A percentile compares a stretch with the other conserved stretches of the same genome.
Evolutionary conservation across 1,140 invertebrate genomes (phyloP).

Genomic region (Proales similis): DNA sequence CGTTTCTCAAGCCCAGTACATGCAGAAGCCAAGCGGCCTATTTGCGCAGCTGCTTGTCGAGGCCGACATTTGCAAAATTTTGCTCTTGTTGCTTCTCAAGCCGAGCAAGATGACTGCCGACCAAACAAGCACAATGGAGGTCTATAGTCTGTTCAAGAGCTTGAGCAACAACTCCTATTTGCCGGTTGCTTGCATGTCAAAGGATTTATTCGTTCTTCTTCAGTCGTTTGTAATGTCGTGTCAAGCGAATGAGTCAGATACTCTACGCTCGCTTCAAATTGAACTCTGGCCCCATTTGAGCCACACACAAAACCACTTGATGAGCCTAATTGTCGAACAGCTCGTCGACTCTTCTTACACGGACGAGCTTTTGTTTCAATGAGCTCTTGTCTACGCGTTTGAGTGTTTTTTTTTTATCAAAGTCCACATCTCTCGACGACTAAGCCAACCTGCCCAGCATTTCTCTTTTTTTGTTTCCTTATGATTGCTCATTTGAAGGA

Average conservation of each 20-base stretch:
- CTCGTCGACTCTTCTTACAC: slow-evolving; percentile 22
- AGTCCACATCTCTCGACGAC: too few relatives aligned
- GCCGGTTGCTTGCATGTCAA: slow-evolving; percentile 3
- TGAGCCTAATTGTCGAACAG: slow-evolving; percentile 18
- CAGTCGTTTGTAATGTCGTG: slow-evolving; percentile 32
- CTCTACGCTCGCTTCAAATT: slow-evolving; percentile 1
- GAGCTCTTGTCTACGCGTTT: too few relatives aligned
- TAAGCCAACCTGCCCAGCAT: too few relatives aligned
- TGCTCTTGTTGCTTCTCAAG: background rate
- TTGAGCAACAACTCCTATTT: slow-evolving; percentile 14
- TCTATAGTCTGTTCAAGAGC: slow-evolving; percentile 15
- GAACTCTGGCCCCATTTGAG: slow-evolving; percentile 9
- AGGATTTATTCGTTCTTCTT: slow-evolving; percentile 13
- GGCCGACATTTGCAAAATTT: slow-evolving; percentile 22
- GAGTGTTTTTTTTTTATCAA: too few relatives aligned
- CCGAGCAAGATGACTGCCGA: slow-evolving; percentile 15
- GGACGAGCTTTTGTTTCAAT: too few relatives aligned
- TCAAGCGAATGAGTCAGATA: slow-evolving; percentile 17
- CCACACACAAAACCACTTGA: slow-evolving; percentile 11
- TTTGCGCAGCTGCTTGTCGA: slow-evolving; percentile 1
- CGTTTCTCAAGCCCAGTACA: background rate
- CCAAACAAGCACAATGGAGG: slow-evolving; percentile 1
- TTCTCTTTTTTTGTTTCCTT: too few relatives aligned
- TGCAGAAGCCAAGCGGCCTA: slow-evolving; percentile 6
- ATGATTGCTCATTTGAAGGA: too few relatives aligned